Evolutionary conservation across 2,113 vertebrate genomes (phyloP).

Genomic region (Pollimyrus isidori): DNA sequence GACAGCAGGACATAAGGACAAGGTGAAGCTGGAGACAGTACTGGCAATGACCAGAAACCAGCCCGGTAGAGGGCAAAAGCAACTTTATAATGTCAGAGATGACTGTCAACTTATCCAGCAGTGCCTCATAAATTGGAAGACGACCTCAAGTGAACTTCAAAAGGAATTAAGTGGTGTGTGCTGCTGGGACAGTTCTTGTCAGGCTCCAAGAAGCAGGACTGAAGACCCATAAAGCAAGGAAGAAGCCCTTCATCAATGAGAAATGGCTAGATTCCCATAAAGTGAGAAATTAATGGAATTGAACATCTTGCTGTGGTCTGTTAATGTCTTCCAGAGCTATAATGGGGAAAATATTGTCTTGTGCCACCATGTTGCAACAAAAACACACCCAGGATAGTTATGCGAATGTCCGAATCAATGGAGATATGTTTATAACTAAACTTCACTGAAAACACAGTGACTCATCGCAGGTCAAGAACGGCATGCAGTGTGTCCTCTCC

Average conservation of each 20-base stretch:
- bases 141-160: neutral
- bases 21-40: neutral
- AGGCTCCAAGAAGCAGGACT: neutral
- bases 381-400: neutral
- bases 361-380: neutral
- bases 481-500: neutral
- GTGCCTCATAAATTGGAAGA: neutral
- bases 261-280: neutral
- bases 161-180: neutral
- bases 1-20: neutral
- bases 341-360: neutral
- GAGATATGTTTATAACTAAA: neutral
- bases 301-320: neutral
- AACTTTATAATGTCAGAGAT: neutral
- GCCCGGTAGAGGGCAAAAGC: too few relatives aligned
- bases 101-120: neutral
- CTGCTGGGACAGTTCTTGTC: neutral
- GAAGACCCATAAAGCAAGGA: neutral
- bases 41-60: neutral
- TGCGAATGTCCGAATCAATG: neutral
- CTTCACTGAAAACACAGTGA: neutral
- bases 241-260: neutral
- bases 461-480: neutral
- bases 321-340: neutral
- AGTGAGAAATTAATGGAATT: neutral